Evolutionary conservation across 1,140 invertebrate genomes (phyloP), one percentile per base, ranked within the genome.

Genomic region (Homarus americanus): DNA sequence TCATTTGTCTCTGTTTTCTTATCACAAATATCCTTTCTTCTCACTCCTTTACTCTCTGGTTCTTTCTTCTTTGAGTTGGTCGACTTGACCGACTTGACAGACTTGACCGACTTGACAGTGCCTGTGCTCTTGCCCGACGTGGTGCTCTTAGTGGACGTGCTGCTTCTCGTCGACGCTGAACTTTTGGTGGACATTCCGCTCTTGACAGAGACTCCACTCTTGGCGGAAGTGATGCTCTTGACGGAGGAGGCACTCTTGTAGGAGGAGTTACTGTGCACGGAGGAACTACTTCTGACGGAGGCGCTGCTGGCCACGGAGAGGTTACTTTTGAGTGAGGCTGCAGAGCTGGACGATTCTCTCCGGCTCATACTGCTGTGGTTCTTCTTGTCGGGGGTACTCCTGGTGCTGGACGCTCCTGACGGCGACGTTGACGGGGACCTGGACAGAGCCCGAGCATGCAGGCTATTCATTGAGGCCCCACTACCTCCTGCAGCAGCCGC

Each of bases 371-470:
- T 73, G 17, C 41, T 34, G n/a, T 38, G n/a, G 53, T 32, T 38
- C 58, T 87, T 80, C 73, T 49, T 78, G 28, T 87, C 86, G 1
- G 86, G 58, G 44, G 66, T 73, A 44, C 79, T 90, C 28, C 72
- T 75, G 49, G 41, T 66, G 24, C 80, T 82, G 10, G 88, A 82
- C 38, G 69, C 38, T 40, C 44, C 82, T 32, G 80, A 83, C 0
- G 88, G 73, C 3, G 88, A 84, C 41, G 80, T 53, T 17, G 88
- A 90, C 20, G 88, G 88, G 69, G 88, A 90, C 66, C 80, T 90
- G 34, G 88, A 83, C 15, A 76, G 7, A 15, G 34, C 34, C 34
- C 80, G 79, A 24, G 80, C 69, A 1, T 84, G 80, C 20, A 83
- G 88, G 28, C 49, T 44, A 58, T 32, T 76, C 3, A 73, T 66